Conservation (phyloP, 2,113 vertebrate genomes). For the Tenrec ecaudatus region DNA sequence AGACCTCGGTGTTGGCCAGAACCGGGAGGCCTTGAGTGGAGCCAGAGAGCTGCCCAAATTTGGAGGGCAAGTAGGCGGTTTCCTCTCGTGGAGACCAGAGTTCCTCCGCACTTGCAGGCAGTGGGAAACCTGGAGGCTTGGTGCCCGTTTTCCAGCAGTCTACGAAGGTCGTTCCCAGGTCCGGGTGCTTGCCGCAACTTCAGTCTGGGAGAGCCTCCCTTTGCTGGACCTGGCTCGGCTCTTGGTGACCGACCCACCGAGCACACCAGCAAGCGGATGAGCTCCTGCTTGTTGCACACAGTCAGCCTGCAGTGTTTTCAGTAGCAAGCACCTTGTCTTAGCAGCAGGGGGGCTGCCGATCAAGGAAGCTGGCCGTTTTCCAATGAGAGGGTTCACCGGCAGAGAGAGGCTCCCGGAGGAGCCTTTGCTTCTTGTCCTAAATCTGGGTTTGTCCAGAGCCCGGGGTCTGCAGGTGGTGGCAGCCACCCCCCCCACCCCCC, state of each 20-base stretch:
- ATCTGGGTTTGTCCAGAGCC: not conserved
- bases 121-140: fast-evolving
- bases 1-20: too few species aligned
- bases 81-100: not conserved
- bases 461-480: fast-evolving
- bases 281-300: not conserved
- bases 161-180: too few species aligned
- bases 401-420: not conserved
- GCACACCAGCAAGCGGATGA: not conserved
- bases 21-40: not conserved
- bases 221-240: not conserved
- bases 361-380: not conserved
- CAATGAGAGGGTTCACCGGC: not conserved
- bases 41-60: not conserved
- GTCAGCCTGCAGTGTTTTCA: not conserved
- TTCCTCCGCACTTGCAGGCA: not conserved
- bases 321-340: not conserved
- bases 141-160: not conserved
- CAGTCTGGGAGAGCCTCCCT: too few species aligned
- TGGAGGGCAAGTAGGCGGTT: not conserved
- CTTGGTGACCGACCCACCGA: not conserved
- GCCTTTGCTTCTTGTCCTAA: not conserved
- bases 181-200: fast-evolving
- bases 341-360: not conserved
- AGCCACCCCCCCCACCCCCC: not conserved